A percentile compares a stretch with the other conserved stretches of the same genome.
These are phyloP conservation scores for Andrena dorsata DNA, from an alignment of 2,888 invertebrate genomes.

Conservation along the genomic window DNA sequence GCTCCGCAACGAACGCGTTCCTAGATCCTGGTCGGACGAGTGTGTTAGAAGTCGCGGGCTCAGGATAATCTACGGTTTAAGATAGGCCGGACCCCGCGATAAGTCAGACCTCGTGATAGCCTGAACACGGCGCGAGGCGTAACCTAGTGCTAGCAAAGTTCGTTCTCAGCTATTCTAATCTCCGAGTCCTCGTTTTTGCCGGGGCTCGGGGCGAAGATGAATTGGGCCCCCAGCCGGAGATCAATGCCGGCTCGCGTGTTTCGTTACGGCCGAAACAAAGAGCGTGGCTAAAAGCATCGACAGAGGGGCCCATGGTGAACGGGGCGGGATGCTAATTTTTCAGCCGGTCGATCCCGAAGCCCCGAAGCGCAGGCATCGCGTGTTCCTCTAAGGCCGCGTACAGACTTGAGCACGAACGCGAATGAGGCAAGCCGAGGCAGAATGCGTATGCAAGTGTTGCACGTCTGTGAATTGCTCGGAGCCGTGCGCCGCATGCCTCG, in stretches of 20 bases:
- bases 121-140: slow-evolving; percentile 13
- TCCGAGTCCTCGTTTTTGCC: background rate
- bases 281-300: slow-evolving; percentile 13
- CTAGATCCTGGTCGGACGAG: slow-evolving; percentile 50
- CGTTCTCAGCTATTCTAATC: slow-evolving; percentile 4
- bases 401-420: too few relatives aligned
- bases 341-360: slow-evolving; percentile 27
- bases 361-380: slow-evolving; percentile 52
- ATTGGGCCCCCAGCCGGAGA: background rate
- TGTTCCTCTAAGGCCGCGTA: too few relatives aligned
- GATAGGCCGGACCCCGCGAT: slow-evolving; percentile 25
- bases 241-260: slow-evolving; percentile 1
- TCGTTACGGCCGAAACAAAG: slow-evolving; percentile 11
- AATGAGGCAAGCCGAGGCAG: too few relatives aligned
- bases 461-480: too few relatives aligned
- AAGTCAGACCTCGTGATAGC: slow-evolving; percentile 43
- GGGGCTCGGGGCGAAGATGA: background rate
- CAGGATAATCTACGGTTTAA: slow-evolving; percentile 49
- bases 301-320: background rate
- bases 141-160: slow-evolving; percentile 14
- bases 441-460: too few relatives aligned
- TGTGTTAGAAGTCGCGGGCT: slow-evolving; percentile 41
- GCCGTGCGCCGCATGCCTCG: too few relatives aligned
- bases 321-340: slow-evolving; percentile 44
- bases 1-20: slow-evolving; percentile 45